Evolutionary conservation across 2,888 invertebrate genomes (phyloP).

Genomic region (Trypoxylon attenuatum): DNA sequence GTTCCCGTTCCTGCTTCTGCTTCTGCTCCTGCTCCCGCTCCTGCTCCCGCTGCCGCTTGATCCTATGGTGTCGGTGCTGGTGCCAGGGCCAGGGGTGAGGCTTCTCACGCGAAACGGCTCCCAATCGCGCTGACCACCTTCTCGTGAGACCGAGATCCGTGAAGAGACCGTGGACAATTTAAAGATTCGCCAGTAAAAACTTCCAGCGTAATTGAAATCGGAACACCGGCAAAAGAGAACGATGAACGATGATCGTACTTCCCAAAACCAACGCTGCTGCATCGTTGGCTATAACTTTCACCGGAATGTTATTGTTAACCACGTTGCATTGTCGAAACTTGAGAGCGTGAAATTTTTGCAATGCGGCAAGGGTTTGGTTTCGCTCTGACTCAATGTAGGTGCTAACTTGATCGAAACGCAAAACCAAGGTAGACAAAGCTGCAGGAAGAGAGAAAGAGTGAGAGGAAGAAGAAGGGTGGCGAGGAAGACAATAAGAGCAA

Average conservation of each 20-base stretch:
- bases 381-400: constrained; percentile 6
- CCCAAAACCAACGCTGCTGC: no score
- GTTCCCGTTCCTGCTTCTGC: no score
- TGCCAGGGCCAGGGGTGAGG: constrained; percentile 15
- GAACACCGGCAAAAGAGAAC: no score
- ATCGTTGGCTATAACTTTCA: no score
- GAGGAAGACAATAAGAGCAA: constrained; percentile 41
- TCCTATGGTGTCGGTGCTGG: constrained; percentile 9
- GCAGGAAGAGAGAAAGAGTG: not conserved
- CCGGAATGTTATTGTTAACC: no score
- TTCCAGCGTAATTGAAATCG: no score
- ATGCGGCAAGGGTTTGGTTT: constrained; percentile 2
- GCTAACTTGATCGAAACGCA: constrained; percentile 1
- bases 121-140: no score
- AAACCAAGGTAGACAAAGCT: constrained; percentile 13
- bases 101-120: constrained; percentile 31
- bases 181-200: no score
- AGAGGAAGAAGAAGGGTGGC: not conserved
- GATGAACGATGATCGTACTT: no score
- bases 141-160: not conserved
- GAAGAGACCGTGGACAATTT: not conserved
- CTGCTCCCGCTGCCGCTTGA: constrained; percentile 3
- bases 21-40: no score
- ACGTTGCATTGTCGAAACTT: no score
- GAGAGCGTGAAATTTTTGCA: no score